Base-by-base conservation (phyloP, 2,888 invertebrate genomes). In the Tenthredo livida region DNA sequence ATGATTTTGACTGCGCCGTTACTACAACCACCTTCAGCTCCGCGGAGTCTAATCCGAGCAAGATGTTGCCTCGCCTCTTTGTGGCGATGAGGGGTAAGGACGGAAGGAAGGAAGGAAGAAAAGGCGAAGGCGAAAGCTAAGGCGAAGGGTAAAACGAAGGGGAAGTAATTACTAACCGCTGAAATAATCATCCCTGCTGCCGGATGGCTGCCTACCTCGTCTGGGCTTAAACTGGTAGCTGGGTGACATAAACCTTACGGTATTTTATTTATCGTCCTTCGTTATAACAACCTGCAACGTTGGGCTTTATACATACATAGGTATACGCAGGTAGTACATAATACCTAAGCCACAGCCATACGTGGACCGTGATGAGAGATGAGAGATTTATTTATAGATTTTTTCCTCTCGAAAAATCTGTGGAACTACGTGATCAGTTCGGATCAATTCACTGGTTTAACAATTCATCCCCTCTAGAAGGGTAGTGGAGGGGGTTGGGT, bases 81-180 rank as follows among this genome's bases (percentile, higher is more conserved):
- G 29, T 82, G 73, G 85, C 84, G 75, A 84, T 80, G 87, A 87
- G 47, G 43, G 33, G 78, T 70, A 88, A 89, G 88, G 87, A 87
- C 80, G 86, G 85, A 87, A 88, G 83, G 86, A 86, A 87, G 86
- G 87, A 85, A 87, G 86, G 86, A 86, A 37, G 2, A 2, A 4
- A 37, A 37, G 78, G 12, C 50, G 70, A 82, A 85, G 88, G 88
- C 87, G 88, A 89, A 89, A 91, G 90, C 88, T 89, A 89, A 67
- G 83, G 21, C 70, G 72, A 73, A 85, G 88, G 88, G 87, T 88
- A 89, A 89, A 91, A 90, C 88, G 89, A 89, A 88, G 90, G 89
- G 89, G 89, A 91, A 91, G 90, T 92, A 92, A 92, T 92, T 92
- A 91, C 91, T 90, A 89, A 90, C 89, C 90, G 89, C 90, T 90